Percentiles rank a stretch among this genome's conserved stretches.
Conservation (phyloP, 2,113 vertebrate genomes). For the Engraulis encrasicolus region DNA sequence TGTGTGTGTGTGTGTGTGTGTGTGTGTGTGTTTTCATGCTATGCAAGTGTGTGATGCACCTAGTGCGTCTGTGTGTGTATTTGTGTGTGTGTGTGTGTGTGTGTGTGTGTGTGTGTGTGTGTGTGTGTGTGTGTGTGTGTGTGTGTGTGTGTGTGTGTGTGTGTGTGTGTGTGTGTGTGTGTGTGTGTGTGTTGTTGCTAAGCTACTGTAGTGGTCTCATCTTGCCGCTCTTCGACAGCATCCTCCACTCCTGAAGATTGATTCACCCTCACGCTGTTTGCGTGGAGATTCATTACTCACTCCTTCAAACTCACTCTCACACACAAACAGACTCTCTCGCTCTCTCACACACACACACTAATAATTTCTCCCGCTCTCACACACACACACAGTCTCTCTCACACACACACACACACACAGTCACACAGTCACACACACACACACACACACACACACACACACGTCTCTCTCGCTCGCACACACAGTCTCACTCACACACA, state of each 20-base stretch:
- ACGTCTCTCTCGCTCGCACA: no score
- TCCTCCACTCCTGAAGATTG: background rate
- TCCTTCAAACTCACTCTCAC: background rate
- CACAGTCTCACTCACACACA: no score
- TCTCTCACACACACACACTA: background rate
- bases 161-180: background rate
- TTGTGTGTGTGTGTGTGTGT: background rate
- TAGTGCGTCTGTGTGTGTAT: background rate
- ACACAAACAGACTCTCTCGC: no score
- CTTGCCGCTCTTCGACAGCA: background rate
- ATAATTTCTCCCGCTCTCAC: background rate
- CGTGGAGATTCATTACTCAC: constrained; percentile 10
- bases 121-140: no score
- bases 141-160: background rate
- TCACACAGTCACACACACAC: no score
- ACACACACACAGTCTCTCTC: background rate
- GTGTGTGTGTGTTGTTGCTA: background rate
- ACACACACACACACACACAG: background rate
- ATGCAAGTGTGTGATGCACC: no score
- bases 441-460: background rate
- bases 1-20: constrained; percentile 9
- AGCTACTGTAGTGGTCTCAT: background rate
- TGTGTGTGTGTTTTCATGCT: background rate
- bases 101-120: background rate
- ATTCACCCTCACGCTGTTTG: background rate